These are phyloP conservation scores for Agrochola lychnidis DNA, from an alignment of 2,888 invertebrate species.

Conservation along the genomic window DNA sequence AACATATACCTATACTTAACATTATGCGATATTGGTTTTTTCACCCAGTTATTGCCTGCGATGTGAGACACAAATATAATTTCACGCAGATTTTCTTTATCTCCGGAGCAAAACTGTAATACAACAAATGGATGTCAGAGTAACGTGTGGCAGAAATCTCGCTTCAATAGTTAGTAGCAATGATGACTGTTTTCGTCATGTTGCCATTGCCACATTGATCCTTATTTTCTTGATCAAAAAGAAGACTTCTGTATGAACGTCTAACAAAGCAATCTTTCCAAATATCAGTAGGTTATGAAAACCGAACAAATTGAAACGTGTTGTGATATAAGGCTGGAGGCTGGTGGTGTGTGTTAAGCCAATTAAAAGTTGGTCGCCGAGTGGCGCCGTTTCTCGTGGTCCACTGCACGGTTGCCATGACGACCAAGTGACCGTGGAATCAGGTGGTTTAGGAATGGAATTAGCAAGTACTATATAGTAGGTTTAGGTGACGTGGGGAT, in stretches of 20 bases:
- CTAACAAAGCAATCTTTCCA: neutral
- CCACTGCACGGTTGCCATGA: slow-evolving; percentile 1
- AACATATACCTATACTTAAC: neutral
- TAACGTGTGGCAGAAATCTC: neutral
- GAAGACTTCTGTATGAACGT: neutral
- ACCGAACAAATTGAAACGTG: slow-evolving; percentile 31
- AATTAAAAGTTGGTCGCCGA: slow-evolving; percentile 50
- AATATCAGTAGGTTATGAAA: slow-evolving; percentile 1
- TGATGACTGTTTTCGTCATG: neutral
- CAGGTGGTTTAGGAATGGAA: neutral
- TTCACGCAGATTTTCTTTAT: slow-evolving; percentile 22
- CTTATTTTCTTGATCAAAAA: neutral
- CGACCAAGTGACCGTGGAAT: neutral
- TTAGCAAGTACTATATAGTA: neutral
- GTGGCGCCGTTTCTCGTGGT: slow-evolving; percentile 1
- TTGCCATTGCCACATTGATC: neutral
- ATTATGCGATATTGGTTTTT: neutral
- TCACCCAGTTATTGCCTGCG: neutral
- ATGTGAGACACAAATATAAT: slow-evolving; percentile 8
- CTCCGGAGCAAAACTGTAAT: neutral
- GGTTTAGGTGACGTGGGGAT: neutral
- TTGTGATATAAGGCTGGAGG: neutral
- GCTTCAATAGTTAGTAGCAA: slow-evolving; percentile 10
- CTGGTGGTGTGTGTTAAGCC: slow-evolving; percentile 33
- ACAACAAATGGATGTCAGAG: neutral